Base-by-base conservation (phyloP, 2,888 invertebrate species). In the Rosalia funebris region DNA sequence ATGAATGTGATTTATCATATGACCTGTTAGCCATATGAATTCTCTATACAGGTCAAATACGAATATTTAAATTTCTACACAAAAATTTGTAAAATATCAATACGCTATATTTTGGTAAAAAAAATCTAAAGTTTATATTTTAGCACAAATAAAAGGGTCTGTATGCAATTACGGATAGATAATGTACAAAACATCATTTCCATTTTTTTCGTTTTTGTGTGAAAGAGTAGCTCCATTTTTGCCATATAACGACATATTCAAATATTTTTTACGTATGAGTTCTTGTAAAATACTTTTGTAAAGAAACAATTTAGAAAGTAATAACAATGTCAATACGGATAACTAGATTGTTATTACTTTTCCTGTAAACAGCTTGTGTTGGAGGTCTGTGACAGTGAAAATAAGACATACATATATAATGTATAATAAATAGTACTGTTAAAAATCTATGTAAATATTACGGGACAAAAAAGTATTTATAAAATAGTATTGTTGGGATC, bases 61-160 rank as follows among this genome's bases (percentile, higher is more conserved):
- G 71, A 71, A 74, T 71, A 71, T 71, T 72, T 71, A 66, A 73
- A 71, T 73, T 74, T 74, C 73, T 78, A 75, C 76, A 75, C 75
- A 76, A 75, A 60, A 63, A 64, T 55, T 68, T 72, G 71, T 72
- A 73, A 70, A 74, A 74, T 76, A 77, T 77, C 75, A 77, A 75
- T 76, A 71, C 69, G 71, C 71, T 77, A 77, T 79, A 79, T 79
- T 79, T 79, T 79, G 77, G 74, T 79, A 78, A 77, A 70, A 34
- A 69, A 71, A 72, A 71, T 70, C 72, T 73, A 76, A 75, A 77
- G 71, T 73, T 70, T 78, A 74, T 78, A 78, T 78, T 78, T 77
- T 77, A 79, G 77, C 78, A 77, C 77, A 77, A 78, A 74, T 70
- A 69, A 74, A 69, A 66, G 50, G 64, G 65, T 74, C 71, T 73